Conservation (phyloP, 2,888 invertebrate species). For the Mellilla xanthometata region DNA sequence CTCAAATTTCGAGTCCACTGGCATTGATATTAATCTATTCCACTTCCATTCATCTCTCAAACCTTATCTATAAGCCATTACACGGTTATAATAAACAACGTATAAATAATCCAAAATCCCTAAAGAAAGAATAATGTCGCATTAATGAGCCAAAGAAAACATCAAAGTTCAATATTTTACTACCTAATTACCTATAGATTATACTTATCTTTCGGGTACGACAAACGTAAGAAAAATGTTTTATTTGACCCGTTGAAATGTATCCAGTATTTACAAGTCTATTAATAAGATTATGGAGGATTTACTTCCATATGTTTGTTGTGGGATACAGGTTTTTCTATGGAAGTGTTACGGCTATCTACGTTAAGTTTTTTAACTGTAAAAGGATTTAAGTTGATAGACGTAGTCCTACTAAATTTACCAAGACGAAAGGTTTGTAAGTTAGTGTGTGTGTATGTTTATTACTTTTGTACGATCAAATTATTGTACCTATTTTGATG, state of each 20-base stretch:
- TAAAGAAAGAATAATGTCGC: constrained; percentile 68
- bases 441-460: no score
- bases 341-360: constrained; percentile 2
- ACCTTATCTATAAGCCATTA: constrained; percentile 24
- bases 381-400: constrained; percentile 4
- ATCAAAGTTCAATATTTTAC: constrained; percentile 74
- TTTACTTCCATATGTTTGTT: constrained; percentile 41
- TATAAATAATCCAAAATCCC: constrained; percentile 59
- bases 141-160: constrained; percentile 69
- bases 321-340: constrained; percentile 22
- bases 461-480: no score
- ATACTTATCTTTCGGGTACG: constrained; percentile 61
- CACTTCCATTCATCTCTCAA: constrained; percentile 1
- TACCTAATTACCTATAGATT: constrained; percentile 75
- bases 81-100: constrained; percentile 47
- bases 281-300: constrained; percentile 64
- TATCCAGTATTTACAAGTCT: constrained; percentile 67
- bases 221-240: constrained; percentile 58
- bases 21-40: no score
- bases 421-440: no score
- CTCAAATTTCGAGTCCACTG: no score
- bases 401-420: not conserved
- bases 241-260: constrained; percentile 65
- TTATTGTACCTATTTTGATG: no score
- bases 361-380: constrained; percentile 9